These are phyloP conservation scores for Polyploca ridens DNA, from an alignment of 2,888 invertebrate species.

Conservation along the genomic window DNA sequence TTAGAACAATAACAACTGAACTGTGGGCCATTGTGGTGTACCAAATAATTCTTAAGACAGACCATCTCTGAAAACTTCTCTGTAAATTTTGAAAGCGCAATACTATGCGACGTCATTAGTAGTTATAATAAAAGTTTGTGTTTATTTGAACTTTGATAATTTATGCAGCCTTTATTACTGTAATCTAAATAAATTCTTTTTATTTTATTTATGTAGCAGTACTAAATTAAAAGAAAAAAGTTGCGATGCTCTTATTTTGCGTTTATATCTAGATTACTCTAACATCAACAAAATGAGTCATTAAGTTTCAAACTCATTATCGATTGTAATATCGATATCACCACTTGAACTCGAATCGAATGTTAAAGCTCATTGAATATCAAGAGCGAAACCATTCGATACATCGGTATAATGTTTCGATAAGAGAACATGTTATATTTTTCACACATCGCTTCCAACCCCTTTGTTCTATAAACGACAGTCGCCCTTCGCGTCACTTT, in stretches of 20 bases:
- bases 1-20: neutral
- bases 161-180: no score
- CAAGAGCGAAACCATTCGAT: slow-evolving; percentile 4
- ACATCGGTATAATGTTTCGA: slow-evolving; percentile 8
- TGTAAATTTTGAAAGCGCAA: neutral
- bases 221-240: no score
- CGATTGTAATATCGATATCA: neutral
- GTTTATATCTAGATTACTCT: no score
- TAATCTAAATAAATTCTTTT: no score
- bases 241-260: no score
- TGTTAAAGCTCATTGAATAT: neutral
- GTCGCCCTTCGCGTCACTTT: slow-evolving; percentile 31
- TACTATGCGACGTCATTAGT: neutral
- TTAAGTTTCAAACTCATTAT: neutral
- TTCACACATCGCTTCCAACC: slow-evolving; percentile 25
- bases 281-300: neutral
- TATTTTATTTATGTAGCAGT: no score
- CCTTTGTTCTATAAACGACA: slow-evolving; percentile 52
- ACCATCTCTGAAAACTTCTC: neutral
- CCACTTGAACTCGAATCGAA: slow-evolving; percentile 3
- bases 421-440: slow-evolving; percentile 8
- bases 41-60: slow-evolving; percentile 3
- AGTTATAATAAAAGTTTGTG: neutral
- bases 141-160: no score
- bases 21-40: neutral